A percentile compares a stretch with the other conserved stretches of the same genome.
phyloP scores from a whole-genome alignment of 2,888 invertebrate species.

The Rhopalosiphum nymphaeae region DNA sequence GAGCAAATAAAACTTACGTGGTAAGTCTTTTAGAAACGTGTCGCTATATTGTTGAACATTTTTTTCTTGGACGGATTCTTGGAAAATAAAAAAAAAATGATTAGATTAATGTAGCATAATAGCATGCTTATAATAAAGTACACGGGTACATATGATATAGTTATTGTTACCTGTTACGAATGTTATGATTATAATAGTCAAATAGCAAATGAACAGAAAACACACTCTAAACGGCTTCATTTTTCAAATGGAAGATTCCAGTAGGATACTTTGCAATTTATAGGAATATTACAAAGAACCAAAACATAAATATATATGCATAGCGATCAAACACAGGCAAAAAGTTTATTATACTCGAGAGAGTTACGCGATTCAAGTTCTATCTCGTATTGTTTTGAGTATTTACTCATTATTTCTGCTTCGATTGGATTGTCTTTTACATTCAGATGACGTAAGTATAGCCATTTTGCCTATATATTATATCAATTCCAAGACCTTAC shows the following conservation, averaged over 20 bases:
- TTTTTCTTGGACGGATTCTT: slow-evolving; percentile 49
- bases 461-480: not conserved
- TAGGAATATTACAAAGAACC: not conserved
- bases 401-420: slow-evolving; percentile 52
- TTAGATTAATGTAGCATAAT: not conserved
- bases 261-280: not conserved
- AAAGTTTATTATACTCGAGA: slow-evolving; percentile 23
- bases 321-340: slow-evolving; percentile 50
- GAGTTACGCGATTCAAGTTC: slow-evolving; percentile 23
- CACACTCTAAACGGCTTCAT: slow-evolving; percentile 56
- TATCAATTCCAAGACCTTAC: not conserved
- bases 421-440: slow-evolving; percentile 51
- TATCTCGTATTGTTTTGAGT: not conserved
- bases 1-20: not conserved
- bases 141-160: not conserved
- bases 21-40: not conserved
- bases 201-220: slow-evolving; percentile 33
- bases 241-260: slow-evolving; percentile 29
- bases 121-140: too few relatives aligned
- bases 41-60: not conserved
- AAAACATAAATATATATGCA: slow-evolving; percentile 12
- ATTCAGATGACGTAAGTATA: slow-evolving; percentile 53
- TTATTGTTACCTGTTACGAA: slow-evolving; percentile 40
- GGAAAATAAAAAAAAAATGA: slow-evolving; percentile 10
- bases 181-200: slow-evolving; percentile 11